These are phyloP conservation scores for Smithornis capensis DNA, from an alignment of 2,113 vertebrate species.

Conservation along the genomic window DNA sequence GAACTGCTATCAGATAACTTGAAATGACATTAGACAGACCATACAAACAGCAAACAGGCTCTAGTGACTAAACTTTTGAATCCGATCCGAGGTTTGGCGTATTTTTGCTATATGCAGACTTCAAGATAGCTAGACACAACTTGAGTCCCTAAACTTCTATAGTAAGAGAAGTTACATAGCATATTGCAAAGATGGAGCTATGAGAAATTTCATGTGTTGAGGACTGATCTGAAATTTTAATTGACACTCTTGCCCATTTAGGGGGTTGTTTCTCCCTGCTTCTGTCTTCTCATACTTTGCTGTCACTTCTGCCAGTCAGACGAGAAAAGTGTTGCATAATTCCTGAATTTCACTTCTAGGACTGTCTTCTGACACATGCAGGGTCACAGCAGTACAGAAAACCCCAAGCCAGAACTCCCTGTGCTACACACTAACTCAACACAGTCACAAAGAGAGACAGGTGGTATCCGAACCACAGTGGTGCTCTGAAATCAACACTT, in stretches of 20 bases:
- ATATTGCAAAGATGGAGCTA: neutral
- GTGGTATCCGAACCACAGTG: fast-evolving
- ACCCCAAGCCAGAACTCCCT: neutral
- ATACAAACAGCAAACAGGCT: neutral
- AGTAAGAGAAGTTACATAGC: neutral
- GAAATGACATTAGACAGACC: neutral
- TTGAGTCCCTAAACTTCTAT: neutral
- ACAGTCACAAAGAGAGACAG: neutral
- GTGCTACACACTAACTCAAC: neutral
- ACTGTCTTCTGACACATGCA: neutral
- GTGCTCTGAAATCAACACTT: neutral
- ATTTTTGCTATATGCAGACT: neutral
- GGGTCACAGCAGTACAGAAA: neutral
- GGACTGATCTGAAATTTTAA: neutral
- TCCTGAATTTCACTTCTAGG: neutral
- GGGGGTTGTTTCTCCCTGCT: neutral
- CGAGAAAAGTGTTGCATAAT: neutral
- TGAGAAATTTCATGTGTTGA: neutral
- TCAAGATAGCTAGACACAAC: neutral
- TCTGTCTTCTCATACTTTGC: neutral
- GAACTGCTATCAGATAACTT: conserved; percentile 23
- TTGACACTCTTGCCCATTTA: neutral
- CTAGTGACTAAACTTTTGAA: neutral
- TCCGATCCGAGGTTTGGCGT: fast-evolving
- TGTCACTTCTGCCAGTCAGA: neutral